Base-by-base conservation (phyloP, 35 echinoderm and acorn worm genomes). In the Ptychodera flava region DNA sequence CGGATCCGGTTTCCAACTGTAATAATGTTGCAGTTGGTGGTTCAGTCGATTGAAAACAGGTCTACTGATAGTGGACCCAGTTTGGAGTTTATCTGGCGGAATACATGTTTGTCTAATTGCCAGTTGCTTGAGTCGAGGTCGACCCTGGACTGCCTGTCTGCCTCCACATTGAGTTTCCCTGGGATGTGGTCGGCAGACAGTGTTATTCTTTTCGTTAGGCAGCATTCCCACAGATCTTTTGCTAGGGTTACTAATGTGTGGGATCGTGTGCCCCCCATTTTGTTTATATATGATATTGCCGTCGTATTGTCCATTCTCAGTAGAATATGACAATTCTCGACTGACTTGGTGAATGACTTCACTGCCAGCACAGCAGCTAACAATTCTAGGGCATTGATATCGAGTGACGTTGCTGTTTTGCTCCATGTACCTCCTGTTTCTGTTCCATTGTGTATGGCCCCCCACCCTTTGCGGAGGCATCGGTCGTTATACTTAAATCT, bases 301-400 rank as follows among this genome's bases (percentile, higher is more conserved):
- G 86, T 87, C n/a, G 53, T 6, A 80, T 87, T 87, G 36, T 87
- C 86, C n/a, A 34, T 34, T n/a, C 33, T 33, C n/a, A 87, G 12
- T 80, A 34, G 28, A 1, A 87, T 76, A 80, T 80, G 64, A 27
- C 34, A 80, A 6, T 30, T 27, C 22, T 0, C 1, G 34, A 81
- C 80, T 15, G 22, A 1, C 31, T 33, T 30, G 16, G 27, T 6
- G 30, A 15, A 87, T 31, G 86, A 30, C 33, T 33, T 15, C n/a
- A 87, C 28, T 31, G 86, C 75, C 1, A 87, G 30, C 22, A 28
- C 22, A 34, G 33, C 31, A 1, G 86, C 86, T 33, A 80, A 16
- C 75, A 80, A 33, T 80, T 78, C 77, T 80, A 87, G 28, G 31
- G 1, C 14, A 87, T 87, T 87, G 6, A 87, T 87, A 30, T 87